Conservation (phyloP, 1,140 invertebrate genomes). For the Cydia pomonella region DNA sequence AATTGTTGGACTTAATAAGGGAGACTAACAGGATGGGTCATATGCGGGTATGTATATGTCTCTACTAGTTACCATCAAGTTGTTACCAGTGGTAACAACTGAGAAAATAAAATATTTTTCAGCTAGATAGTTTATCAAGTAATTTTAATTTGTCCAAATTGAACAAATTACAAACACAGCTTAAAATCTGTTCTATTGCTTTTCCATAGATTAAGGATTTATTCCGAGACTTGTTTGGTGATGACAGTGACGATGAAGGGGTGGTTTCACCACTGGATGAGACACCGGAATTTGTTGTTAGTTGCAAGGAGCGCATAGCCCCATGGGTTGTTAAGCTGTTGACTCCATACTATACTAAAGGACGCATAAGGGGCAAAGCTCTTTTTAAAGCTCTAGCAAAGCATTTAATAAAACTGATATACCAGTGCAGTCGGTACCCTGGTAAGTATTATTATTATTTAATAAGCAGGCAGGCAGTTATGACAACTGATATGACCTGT, state of each 20-base stretch:
- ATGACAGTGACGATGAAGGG: conserved; percentile 73
- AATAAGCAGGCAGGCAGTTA: no score
- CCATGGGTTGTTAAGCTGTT: conserved; percentile 71
- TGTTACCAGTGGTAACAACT: no score
- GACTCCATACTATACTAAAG: conserved; percentile 69
- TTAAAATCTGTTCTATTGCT: not conserved
- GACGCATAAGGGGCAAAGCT: conserved; percentile 64
- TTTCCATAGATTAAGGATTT: conserved; percentile 68
- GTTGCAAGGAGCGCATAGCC: conserved; percentile 75
- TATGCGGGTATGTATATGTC: conserved; percentile 51
- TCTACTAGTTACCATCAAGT: no score
- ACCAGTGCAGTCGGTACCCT: conserved; percentile 75
- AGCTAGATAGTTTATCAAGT: no score
- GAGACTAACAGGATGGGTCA: conserved; percentile 67
- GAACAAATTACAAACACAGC: no score
- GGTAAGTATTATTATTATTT: conserved; percentile 51
- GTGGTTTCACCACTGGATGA: conserved; percentile 73
- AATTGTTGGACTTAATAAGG: conserved; percentile 68
- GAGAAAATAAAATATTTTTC: no score
- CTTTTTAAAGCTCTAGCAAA: conserved; percentile 69
- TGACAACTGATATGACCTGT: no score
- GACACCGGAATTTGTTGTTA: conserved; percentile 64
- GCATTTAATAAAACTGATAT: conserved; percentile 72
- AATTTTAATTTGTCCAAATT: no score
- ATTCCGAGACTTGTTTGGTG: conserved; percentile 69